Conservation (phyloP, 1,140 invertebrate species). For the Drosophila funebris region DNA sequence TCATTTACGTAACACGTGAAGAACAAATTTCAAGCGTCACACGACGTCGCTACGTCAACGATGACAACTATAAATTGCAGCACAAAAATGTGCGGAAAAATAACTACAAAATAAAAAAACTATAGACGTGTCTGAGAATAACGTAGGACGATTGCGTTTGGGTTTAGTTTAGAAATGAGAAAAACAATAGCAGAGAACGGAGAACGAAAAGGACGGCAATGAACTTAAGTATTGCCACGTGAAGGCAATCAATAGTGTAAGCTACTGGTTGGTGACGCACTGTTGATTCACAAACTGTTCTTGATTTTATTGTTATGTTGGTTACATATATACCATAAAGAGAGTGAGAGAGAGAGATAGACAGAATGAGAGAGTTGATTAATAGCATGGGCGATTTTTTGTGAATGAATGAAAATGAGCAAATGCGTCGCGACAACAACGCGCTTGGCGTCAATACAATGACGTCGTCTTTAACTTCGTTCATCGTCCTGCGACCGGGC, state of each 20-base stretch:
- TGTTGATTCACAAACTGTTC: slow-evolving; percentile 71
- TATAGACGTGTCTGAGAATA: slow-evolving; percentile 58
- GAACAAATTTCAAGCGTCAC: slow-evolving; percentile 41
- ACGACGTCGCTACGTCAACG: slow-evolving; percentile 19
- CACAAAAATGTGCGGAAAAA: slow-evolving; percentile 15
- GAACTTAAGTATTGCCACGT: slow-evolving; percentile 65
- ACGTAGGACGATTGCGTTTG: slow-evolving; percentile 3
- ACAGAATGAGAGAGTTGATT: slow-evolving; percentile 42
- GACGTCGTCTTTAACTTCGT: slow-evolving; percentile 51
- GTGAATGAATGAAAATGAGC: slow-evolving; percentile 66
- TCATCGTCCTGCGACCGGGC: not conserved
- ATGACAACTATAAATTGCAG: slow-evolving; percentile 44
- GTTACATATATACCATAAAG: slow-evolving; percentile 1
- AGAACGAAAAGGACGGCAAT: not conserved
- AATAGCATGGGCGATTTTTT: slow-evolving; percentile 68
- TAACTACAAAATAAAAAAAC: slow-evolving; percentile 25
- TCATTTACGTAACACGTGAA: slow-evolving; percentile 52
- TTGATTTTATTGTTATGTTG: slow-evolving; percentile 71
- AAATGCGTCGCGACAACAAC: slow-evolving; percentile 31
- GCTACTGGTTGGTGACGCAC: slow-evolving; percentile 63
- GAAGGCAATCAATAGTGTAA: slow-evolving; percentile 72
- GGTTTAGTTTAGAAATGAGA: not conserved
- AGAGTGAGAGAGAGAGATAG: not conserved
- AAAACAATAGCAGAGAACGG: not conserved
- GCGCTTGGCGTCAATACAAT: slow-evolving; percentile 56